phyloP scores from a whole-genome alignment of 2,888 invertebrate genomes.

The Spodoptera picta region DNA sequence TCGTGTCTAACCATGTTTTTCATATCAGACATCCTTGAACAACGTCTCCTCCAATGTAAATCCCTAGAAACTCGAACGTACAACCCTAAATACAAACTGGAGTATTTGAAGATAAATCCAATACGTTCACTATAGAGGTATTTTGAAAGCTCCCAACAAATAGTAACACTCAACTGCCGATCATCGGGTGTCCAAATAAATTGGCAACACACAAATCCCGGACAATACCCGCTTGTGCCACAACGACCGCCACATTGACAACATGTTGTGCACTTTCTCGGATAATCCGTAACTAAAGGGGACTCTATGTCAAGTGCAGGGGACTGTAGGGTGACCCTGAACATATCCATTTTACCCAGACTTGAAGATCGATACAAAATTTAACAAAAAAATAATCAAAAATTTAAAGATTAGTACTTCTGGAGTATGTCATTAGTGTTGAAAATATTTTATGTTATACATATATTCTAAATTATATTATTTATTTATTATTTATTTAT shows the following conservation, averaged over 20 bases:
- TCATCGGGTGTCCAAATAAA: constrained; percentile 61
- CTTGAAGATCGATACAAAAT: background rate
- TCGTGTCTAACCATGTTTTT: too few species aligned
- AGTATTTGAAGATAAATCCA: background rate
- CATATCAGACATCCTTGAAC: too few species aligned
- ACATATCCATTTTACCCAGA: constrained; percentile 14
- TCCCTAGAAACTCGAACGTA: background rate
- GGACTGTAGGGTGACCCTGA: constrained; percentile 65
- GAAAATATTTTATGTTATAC: too few species aligned
- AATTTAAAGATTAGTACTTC: too few species aligned
- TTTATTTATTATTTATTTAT: too few species aligned
- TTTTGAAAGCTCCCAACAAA: constrained; percentile 20
- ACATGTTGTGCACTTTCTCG: constrained; percentile 84
- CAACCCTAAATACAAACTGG: background rate
- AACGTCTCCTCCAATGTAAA: too few species aligned
- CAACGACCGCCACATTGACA: constrained; percentile 75
- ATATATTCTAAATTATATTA: too few species aligned
- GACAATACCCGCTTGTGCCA: constrained; percentile 43
- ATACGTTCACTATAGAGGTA: background rate
- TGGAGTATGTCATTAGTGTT: too few species aligned
- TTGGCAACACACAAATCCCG: constrained; percentile 54
- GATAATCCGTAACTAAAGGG: constrained; percentile 84
- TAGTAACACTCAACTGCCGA: constrained; percentile 41
- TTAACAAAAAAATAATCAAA: too few species aligned
- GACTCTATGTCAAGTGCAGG: constrained; percentile 72